phyloP scores from a whole-genome alignment of 2,113 vertebrate species.

The Cygnus buccinator region DNA sequence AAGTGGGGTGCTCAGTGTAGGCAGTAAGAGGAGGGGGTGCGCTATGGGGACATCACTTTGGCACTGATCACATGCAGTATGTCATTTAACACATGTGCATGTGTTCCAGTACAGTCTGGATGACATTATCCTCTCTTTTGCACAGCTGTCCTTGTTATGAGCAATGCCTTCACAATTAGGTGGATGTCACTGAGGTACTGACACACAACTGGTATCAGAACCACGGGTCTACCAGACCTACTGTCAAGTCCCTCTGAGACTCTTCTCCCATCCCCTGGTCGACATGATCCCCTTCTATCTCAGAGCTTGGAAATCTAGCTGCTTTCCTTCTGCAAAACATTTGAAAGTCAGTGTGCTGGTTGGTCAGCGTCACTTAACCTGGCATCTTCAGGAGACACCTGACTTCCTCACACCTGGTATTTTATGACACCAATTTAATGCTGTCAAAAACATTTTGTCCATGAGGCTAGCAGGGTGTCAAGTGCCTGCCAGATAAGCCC shows the following conservation, averaged over 20 bases:
- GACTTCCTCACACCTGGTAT: background rate
- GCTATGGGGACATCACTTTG: background rate
- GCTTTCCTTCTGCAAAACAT: background rate
- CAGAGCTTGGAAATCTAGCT: background rate
- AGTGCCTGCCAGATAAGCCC: background rate
- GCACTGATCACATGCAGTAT: background rate
- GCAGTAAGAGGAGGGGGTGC: background rate
- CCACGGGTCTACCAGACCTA: background rate
- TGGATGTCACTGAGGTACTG: background rate
- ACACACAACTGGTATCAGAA: background rate
- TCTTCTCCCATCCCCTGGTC: background rate
- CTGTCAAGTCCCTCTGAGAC: background rate
- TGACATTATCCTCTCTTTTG: background rate
- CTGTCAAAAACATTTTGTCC: background rate
- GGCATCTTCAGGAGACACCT: background rate
- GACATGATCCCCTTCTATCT: background rate
- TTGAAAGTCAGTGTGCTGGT: background rate
- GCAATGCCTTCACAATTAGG: accelerated
- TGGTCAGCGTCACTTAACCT: background rate
- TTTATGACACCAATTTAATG: background rate
- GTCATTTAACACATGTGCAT: accelerated
- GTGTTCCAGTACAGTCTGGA: background rate
- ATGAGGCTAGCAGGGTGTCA: background rate
- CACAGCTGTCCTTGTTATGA: background rate
- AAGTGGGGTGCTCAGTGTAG: background rate